Evolutionary conservation across 2,888 invertebrate species (phyloP).

Genomic region (Dyspetes luteomarginatus): DNA sequence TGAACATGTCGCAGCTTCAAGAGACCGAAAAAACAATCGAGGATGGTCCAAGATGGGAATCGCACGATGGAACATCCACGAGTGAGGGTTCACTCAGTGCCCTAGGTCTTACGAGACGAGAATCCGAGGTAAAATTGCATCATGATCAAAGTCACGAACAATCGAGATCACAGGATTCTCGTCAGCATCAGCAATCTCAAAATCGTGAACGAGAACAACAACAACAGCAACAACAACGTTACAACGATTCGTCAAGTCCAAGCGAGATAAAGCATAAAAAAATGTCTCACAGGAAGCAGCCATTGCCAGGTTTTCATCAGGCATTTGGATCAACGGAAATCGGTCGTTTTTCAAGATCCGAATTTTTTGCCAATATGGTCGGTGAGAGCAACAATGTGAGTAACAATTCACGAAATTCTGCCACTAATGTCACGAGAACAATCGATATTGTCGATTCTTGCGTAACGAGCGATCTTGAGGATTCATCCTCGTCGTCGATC

Average conservation of each 20-base stretch:
- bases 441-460: constrained; percentile 25
- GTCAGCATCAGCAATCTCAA: constrained; percentile 58
- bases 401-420: constrained; percentile 65
- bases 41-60: constrained; percentile 80
- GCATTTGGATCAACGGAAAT: constrained; percentile 94
- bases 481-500: constrained; percentile 36
- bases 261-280: constrained; percentile 49
- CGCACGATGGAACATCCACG: constrained; percentile 75
- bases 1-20: constrained; percentile 68
- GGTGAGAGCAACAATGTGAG: constrained; percentile 82
- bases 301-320: constrained; percentile 92
- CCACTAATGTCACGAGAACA: constrained; percentile 1
- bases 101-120: constrained; percentile 21
- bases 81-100: constrained; percentile 63
- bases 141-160: constrained; percentile 67
- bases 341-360: constrained; percentile 89
- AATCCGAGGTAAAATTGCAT: constrained; percentile 64
- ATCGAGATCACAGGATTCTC: constrained; percentile 42
- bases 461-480: constrained; percentile 15
- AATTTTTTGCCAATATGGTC: constrained; percentile 87
- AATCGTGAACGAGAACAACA: constrained; percentile 71
- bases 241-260: constrained; percentile 42
- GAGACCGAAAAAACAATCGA: constrained; percentile 69
- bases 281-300: constrained; percentile 81
- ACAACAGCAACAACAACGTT: constrained; percentile 60